phyloP scores from a whole-genome alignment of 2,797 vertebrate species.

The Pygocentrus nattereri region DNA sequence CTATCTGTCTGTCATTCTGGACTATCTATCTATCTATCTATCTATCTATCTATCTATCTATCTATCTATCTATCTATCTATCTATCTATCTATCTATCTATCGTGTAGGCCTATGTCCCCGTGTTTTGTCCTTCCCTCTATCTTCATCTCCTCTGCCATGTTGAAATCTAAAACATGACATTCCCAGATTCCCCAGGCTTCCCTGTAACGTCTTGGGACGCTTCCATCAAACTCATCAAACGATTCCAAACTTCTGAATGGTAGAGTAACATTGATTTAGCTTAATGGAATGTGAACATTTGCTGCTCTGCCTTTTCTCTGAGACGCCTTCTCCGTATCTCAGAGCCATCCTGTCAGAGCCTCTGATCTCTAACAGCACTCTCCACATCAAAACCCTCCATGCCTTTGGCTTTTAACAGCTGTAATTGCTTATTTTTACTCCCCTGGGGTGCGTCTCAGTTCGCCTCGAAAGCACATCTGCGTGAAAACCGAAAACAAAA shows the following conservation, averaged over 20 bases:
- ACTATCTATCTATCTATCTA: too few relatives aligned
- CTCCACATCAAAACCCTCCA: conserved; percentile 22
- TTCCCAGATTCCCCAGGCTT: too few relatives aligned
- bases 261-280: not conserved
- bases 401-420: conserved; percentile 17
- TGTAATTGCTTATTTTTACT: conserved; percentile 22
- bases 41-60: too few relatives aligned
- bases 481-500: conserved; percentile 6
- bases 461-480: conserved; percentile 27
- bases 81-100: too few relatives aligned
- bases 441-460: conserved; percentile 15
- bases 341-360: conserved; percentile 4
- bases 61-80: too few relatives aligned
- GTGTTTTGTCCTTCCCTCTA: too few relatives aligned
- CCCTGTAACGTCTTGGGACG: too few relatives aligned
- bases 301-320: conserved; percentile 3
- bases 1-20: too few relatives aligned
- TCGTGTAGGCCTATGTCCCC: too few relatives aligned
- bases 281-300: not conserved
- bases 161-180: too few relatives aligned
- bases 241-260: not conserved
- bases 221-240: too few relatives aligned
- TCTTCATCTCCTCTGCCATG: too few relatives aligned
- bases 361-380: conserved; percentile 33
- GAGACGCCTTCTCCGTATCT: conserved; percentile 3